Conservation (phyloP, 2,113 vertebrate genomes). For the Orthonyx spaldingii region DNA sequence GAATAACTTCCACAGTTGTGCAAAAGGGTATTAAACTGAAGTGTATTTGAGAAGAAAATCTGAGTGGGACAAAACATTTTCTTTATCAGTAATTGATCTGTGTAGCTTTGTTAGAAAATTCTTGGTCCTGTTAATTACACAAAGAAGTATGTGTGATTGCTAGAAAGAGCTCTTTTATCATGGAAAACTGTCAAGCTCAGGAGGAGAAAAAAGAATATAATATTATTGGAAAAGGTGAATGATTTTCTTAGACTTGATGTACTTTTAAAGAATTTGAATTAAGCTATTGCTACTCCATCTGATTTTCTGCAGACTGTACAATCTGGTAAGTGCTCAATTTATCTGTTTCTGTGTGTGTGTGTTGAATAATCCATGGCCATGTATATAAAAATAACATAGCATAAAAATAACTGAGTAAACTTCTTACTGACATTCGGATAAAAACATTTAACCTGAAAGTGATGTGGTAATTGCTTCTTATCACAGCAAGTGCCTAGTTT, state of each 20-base stretch:
- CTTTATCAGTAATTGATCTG: background rate
- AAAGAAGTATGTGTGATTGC: background rate
- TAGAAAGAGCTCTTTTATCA: background rate
- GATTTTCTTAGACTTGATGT: background rate
- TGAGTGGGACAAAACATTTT: background rate
- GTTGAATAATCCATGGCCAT: background rate
- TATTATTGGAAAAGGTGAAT: background rate
- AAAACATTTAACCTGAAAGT: background rate
- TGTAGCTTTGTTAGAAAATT: background rate
- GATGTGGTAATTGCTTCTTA: background rate
- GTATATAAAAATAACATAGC: background rate
- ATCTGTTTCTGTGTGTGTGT: background rate
- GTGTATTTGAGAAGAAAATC: background rate
- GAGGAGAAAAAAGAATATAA: background rate
- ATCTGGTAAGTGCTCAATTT: background rate
- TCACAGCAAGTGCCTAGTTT: background rate
- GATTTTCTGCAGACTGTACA: background rate
- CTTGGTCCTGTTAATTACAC: background rate
- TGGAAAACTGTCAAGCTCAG: background rate
- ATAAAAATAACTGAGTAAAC: background rate
- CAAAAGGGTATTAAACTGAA: background rate
- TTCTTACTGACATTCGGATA: background rate
- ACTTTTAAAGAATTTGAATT: background rate
- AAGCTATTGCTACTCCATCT: background rate
- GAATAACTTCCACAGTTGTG: background rate